phyloP scores from a whole-genome alignment of 2,113 vertebrate genomes.

The Pleuronectes platessa region DNA sequence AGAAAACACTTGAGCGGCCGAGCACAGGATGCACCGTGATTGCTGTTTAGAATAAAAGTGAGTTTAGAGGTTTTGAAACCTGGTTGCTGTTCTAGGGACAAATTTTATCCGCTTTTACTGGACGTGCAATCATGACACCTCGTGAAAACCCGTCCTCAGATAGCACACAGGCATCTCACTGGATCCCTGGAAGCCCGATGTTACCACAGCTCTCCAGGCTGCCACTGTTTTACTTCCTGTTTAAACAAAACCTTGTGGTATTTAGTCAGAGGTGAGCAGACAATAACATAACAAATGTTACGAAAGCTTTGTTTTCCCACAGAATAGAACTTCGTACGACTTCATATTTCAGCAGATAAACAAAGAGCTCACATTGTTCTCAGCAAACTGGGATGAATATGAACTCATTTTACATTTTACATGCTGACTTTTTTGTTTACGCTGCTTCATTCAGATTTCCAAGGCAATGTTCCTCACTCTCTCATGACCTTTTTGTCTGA shows the following conservation, averaged over 20 bases:
- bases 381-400: too few species aligned
- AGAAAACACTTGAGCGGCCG: conserved; percentile 37
- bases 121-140: conserved; percentile 72
- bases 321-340: background rate
- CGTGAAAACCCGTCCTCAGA: conserved; percentile 59
- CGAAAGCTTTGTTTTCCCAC: conserved; percentile 34
- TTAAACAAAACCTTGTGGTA: conserved; percentile 35
- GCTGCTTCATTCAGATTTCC: conserved; percentile 21
- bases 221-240: conserved; percentile 47
- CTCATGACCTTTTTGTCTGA: conserved; percentile 42
- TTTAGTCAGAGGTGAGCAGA: conserved; percentile 27
- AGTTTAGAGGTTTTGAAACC: conserved; percentile 54
- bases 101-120: conserved; percentile 67
- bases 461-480: conserved; percentile 53
- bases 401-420: too few species aligned
- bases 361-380: too few species aligned
- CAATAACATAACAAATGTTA: conserved; percentile 37
- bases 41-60: conserved; percentile 56
- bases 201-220: conserved; percentile 37
- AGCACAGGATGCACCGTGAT: conserved; percentile 55
- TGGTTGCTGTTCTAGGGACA: conserved; percentile 66
- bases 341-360: too few species aligned
- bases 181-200: conserved; percentile 18
- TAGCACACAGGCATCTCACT: conserved; percentile 30
- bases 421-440: conserved; percentile 4